Conservation (phyloP, 2,888 invertebrate genomes). For the Branchellion lobata region DNA sequence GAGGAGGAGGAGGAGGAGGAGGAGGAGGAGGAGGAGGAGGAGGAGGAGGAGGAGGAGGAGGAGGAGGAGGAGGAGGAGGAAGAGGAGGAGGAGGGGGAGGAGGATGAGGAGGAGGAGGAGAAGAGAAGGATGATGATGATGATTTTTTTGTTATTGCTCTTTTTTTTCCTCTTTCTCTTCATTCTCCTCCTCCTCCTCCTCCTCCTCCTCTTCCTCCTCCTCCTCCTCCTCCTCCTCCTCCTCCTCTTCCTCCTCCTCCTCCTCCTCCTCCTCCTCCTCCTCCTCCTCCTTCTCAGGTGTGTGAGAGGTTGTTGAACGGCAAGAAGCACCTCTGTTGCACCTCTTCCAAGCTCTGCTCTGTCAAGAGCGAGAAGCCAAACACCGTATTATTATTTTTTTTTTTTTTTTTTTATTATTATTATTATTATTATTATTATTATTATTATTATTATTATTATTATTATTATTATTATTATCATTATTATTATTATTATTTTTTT, state of each 20-base stretch:
- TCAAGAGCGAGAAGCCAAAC: slow-evolving; percentile 43
- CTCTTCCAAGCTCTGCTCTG: neutral
- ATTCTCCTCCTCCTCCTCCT: no score
- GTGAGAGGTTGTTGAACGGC: slow-evolving; percentile 38
- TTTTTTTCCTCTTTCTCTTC: no score
- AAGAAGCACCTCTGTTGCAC: slow-evolving; percentile 25
- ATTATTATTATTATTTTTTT: no score
- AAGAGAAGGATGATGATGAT: no score
- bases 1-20: neutral
- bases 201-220: no score
- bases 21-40: neutral
- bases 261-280: no score
- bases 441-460: neutral
- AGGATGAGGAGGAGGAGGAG: neutral
- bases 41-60: neutral
- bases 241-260: no score
- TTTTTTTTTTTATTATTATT: neutral
- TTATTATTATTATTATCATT: no score
- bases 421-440: neutral
- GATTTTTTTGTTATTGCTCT: no score
- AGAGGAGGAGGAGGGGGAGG: neutral
- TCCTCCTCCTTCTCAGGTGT: slow-evolving; percentile 22
- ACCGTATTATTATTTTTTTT: slow-evolving; percentile 11
- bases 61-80: neutral
- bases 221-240: no score